phyloP scores from a whole-genome alignment of 2,113 vertebrate species.

The Zapus hudsonius region DNA sequence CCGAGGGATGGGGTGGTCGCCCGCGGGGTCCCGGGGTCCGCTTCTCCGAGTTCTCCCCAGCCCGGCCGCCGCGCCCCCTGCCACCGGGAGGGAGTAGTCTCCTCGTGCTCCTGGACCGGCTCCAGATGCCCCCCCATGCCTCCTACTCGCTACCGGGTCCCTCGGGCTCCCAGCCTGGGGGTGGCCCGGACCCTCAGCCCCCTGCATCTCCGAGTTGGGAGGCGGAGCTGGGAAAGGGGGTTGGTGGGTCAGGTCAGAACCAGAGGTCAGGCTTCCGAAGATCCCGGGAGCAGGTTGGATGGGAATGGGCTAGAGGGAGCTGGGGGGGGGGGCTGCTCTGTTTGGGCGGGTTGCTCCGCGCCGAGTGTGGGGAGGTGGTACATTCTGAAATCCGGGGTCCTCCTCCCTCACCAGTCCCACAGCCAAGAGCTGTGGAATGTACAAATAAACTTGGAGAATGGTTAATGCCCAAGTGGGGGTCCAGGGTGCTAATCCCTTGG shows the following conservation, averaged over 20 bases:
- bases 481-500: constrained; percentile 73
- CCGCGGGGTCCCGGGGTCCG: neutral
- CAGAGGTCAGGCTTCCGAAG: constrained; percentile 43
- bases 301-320: neutral
- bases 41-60: neutral
- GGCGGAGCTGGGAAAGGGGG: neutral
- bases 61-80: constrained; percentile 59
- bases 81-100: constrained; percentile 41
- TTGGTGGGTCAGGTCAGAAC: constrained; percentile 57
- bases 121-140: neutral
- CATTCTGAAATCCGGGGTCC: neutral
- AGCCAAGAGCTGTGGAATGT: constrained; percentile 67
- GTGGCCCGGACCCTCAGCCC: neutral
- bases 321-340: neutral
- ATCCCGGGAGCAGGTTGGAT: constrained; percentile 2
- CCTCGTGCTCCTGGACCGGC: neutral
- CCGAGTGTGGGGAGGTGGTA: neutral
- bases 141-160: neutral
- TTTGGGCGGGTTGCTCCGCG: neutral
- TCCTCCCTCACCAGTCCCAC: neutral
- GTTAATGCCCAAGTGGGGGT: constrained; percentile 73
- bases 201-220: constrained; percentile 8
- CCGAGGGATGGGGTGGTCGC: neutral
- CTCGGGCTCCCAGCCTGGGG: constrained; percentile 47
- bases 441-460: constrained; percentile 25